Conservation (phyloP, 2,113 vertebrate genomes). For the Misgurnus anguillicaudatus region DNA sequence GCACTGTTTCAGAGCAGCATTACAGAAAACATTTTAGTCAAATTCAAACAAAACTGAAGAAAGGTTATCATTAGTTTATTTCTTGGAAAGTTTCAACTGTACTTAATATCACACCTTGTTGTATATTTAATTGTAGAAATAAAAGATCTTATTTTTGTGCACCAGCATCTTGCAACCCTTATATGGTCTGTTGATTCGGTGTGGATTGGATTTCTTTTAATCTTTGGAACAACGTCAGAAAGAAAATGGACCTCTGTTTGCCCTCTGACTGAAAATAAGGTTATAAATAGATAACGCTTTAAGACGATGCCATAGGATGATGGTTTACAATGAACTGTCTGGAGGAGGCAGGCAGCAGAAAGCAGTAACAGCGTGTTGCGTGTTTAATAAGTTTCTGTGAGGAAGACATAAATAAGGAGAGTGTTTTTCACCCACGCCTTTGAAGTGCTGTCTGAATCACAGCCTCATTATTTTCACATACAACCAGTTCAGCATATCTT, state of each 20-base stretch:
- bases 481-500: slow-evolving; percentile 29
- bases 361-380: slow-evolving; percentile 4
- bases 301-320: slow-evolving; percentile 12
- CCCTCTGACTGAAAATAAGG: background rate
- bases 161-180: no score
- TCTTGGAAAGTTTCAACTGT: no score
- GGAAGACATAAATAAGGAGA: slow-evolving; percentile 35
- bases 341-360: background rate
- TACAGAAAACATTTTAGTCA: no score
- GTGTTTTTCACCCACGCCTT: slow-evolving; percentile 24
- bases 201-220: background rate
- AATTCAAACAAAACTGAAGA: no score
- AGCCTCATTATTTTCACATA: slow-evolving; percentile 46
- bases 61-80: no score
- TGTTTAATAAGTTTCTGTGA: slow-evolving; percentile 42
- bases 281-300: slow-evolving; percentile 31
- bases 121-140: no score
- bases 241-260: background rate
- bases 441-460: slow-evolving; percentile 48
- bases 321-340: slow-evolving; percentile 22
- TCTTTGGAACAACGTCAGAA: background rate
- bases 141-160: no score
- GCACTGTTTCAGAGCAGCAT: no score
- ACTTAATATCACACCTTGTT: no score
- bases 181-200: background rate